Evolutionary conservation across 2,888 invertebrate genomes (phyloP), one percentile per base, ranked within the genome.

Genomic region (Petrolisthes cinctipes): DNA sequence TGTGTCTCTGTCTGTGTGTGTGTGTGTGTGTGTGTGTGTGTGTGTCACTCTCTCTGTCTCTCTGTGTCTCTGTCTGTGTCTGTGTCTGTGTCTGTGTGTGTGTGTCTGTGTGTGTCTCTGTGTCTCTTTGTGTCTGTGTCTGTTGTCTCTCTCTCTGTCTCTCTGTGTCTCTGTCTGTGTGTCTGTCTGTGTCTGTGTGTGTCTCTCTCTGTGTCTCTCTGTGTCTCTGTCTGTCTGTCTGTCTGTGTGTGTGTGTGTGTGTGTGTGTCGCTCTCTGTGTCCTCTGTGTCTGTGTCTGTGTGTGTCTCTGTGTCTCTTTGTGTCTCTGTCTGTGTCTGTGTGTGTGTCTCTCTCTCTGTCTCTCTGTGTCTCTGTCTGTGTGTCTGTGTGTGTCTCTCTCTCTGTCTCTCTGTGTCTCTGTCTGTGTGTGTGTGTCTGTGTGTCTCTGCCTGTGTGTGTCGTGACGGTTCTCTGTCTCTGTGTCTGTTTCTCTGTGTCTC

Each of bases 401-500:
- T 37, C 1, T 37, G 37, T 37, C 37, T 37, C 37, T 37, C 1
- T 37, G 37, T 37, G 37, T 37, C 1, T 20, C 3, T 75, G 23
- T 9, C 1, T 9, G 9, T 20, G 23, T 20, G n/a, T 11, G 75
- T 20, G 1, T 11, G 75, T 75, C 23, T 75, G 20, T 75, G 1
- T 75, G 20, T 75, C 75, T 75, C n/a, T n/a, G n/a, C n/a, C n/a
- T n/a, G n/a, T n/a, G 20, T 78, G 37, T 78, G 9, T 37, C 71
- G 23, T 66, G 17, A 66, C 17, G 17, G n/a, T n/a, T 5, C 78
- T 78, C 78, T 78, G 6, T 78, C 78, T 78, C 78, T 78, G n/a
- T n/a, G n/a, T n/a, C 78, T 78, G 6, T 78, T 6, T 78, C 78
- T 78, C 78, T 78, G 6, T n/a, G n/a, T n/a, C n/a, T n/a, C n/a